A percentile compares a stretch with the other conserved stretches of the same genome.
Evolutionary conservation across 2,888 invertebrate genomes (phyloP).

Genomic region (Torymus tubicola): DNA sequence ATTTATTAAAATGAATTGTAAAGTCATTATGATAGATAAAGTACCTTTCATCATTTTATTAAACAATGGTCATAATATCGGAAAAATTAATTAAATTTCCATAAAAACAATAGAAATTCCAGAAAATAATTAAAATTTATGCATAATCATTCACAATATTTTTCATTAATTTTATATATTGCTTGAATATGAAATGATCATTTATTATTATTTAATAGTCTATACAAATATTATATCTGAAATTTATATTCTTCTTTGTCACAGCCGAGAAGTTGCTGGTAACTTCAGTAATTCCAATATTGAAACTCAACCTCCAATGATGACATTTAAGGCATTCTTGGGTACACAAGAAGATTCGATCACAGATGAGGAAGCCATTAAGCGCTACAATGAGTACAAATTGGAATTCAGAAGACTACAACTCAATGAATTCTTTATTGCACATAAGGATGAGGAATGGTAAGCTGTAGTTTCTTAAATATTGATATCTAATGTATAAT

Average conservation of each 20-base stretch:
- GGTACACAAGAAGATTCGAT: slow-evolving; percentile 98
- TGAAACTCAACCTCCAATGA: slow-evolving; percentile 94
- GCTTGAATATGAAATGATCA: no score
- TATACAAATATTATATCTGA: no score
- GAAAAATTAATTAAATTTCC: no score
- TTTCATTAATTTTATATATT: no score
- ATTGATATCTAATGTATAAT: not conserved
- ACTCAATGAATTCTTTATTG: slow-evolving; percentile 98
- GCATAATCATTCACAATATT: no score
- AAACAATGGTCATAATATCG: no score
- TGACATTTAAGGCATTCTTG: slow-evolving; percentile 97
- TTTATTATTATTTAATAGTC: no score
- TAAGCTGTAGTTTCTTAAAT: slow-evolving; percentile 77
- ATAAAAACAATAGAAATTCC: no score
- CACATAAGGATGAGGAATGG: slow-evolving; percentile 99
- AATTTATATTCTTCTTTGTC: slow-evolving; percentile 40
- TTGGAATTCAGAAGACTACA: slow-evolving; percentile 97
- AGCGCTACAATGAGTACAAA: slow-evolving; percentile 99
- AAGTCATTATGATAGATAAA: not conserved
- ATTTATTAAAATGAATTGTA: not conserved
- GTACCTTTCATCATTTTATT: no score
- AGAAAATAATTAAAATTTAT: no score
- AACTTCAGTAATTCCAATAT: slow-evolving; percentile 75
- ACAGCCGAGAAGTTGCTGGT: slow-evolving; percentile 72
- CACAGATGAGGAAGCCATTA: slow-evolving; percentile 96